A percentile compares a stretch with the other conserved stretches of the same genome.
These are phyloP conservation scores for Paramisgurnus dabryanus DNA, from an alignment of 2,113 vertebrate species.

Conservation along the genomic window DNA sequence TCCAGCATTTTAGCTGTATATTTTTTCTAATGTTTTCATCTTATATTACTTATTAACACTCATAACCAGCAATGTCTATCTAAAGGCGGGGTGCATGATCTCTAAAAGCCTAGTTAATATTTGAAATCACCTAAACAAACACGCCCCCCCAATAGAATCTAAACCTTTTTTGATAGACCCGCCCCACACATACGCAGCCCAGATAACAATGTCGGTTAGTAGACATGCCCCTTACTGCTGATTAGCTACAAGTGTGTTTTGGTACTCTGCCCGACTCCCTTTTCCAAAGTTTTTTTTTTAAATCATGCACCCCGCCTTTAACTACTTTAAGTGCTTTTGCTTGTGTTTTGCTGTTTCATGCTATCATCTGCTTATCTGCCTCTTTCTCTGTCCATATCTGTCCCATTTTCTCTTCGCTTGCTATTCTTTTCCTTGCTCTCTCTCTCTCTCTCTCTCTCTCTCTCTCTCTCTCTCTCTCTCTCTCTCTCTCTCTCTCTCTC, in stretches of 20 bases:
- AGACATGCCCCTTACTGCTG: too few species aligned
- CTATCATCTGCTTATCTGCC: constrained; percentile 44
- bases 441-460: constrained; percentile 3
- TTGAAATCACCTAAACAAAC: too few species aligned
- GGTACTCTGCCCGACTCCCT: too few species aligned
- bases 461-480: constrained; percentile 37
- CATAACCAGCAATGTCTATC: neutral
- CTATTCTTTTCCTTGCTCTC: constrained; percentile 14
- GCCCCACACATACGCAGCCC: too few species aligned
- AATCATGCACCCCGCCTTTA: too few species aligned
- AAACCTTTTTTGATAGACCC: too few species aligned
- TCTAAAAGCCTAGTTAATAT: too few species aligned
- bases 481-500: constrained; percentile 29
- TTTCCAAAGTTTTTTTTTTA: too few species aligned
- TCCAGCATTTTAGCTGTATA: neutral
- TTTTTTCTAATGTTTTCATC: neutral
- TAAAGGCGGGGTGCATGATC: too few species aligned
- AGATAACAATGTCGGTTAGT: too few species aligned
- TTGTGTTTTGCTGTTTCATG: constrained; percentile 42
- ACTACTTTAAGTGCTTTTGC: constrained; percentile 20
- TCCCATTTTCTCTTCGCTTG: constrained; percentile 16
- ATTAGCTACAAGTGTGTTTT: too few species aligned
- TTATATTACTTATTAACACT: neutral
- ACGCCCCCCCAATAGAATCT: too few species aligned
- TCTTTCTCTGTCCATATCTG: constrained; percentile 46